Evolutionary conservation across 1,140 invertebrate species (phyloP), one percentile per base, ranked within the genome.

Genomic region (Coptotermes formosanus): DNA sequence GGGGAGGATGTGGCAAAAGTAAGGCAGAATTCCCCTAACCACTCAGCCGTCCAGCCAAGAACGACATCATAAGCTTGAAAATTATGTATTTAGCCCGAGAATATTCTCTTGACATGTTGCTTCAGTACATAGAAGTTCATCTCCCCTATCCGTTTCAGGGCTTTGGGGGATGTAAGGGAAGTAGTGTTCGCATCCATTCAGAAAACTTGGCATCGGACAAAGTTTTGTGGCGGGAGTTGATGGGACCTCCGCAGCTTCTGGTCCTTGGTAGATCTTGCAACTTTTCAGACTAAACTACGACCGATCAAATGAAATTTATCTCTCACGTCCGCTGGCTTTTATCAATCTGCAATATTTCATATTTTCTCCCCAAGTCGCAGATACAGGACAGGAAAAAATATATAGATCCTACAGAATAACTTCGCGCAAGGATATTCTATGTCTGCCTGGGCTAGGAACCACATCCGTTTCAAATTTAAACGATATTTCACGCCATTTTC

Each of bases 301-400:
- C 82, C 82, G 82, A 83, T 83, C 82, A 83, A 43, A 25, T 9
- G 38, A 83, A 83, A 83, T 83, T 83, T 83, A 83, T 83, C 82
- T 43, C 82, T 43, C 11, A 83, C 43, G 82, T 83, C 82, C 82
- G 82, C 44, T 83, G 82, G 82, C 82, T 83, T 83, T 83, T 83
- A 83, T 83, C 82, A 83, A 83, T 83, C 82, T 83, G 82, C 32
- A 52, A 83, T 83, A 83, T 83, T 83, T 83, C 82, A 83, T 83
- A 30, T 83, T 45, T 52, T 83, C 48, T 38, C 43, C 38, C 2
- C 82, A 52, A 25, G 21, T 83, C 38, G n/a, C 64, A 75, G 19
- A 55, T 55, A 55, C 52, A 55, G 52, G 16, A 12, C 14, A 55
- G 52, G 19, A 55, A 55, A 55, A 55, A 19, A 55, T 30, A 75